These are phyloP conservation scores for Puffinus mauretanicus DNA, from an alignment of 2,113 vertebrate genomes.

Conservation along the genomic window DNA sequence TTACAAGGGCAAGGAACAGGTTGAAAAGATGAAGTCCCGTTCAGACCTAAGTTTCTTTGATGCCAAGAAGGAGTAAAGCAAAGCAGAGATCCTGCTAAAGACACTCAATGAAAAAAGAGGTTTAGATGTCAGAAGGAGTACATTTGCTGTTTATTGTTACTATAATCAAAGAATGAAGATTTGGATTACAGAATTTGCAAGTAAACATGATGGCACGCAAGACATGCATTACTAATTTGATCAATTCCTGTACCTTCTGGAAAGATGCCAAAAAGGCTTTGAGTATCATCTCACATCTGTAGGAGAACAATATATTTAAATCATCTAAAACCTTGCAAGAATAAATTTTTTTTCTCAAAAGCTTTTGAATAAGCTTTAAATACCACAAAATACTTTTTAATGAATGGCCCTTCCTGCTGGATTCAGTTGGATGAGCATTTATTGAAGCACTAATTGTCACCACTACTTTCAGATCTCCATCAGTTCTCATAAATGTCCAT, in stretches of 20 bases:
- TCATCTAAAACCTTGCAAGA: background rate
- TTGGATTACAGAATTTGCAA: background rate
- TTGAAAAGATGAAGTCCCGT: background rate
- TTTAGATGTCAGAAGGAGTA: background rate
- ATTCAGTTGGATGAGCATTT: constrained; percentile 72
- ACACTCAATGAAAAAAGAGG: background rate
- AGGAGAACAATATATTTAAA: background rate
- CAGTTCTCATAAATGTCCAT: constrained; percentile 67
- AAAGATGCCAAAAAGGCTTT: background rate
- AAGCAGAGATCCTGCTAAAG: background rate
- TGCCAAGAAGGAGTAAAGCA: background rate
- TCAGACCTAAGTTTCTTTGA: background rate
- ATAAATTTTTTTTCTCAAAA: background rate
- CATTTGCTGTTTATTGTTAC: background rate
- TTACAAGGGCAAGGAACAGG: background rate
- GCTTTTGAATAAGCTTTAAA: constrained; percentile 16
- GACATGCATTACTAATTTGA: background rate
- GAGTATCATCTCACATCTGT: background rate
- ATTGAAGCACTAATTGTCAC: constrained; percentile 81
- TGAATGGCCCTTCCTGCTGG: constrained; percentile 45
- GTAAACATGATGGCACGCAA: background rate
- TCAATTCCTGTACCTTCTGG: background rate
- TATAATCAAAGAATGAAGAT: background rate
- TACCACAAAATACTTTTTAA: constrained; percentile 37
- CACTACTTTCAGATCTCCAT: constrained; percentile 63